A percentile compares a stretch with the other conserved stretches of the same genome.
These are phyloP conservation scores for Epirrita christyi DNA, from an alignment of 2,888 invertebrate species.

Conservation along the genomic window DNA sequence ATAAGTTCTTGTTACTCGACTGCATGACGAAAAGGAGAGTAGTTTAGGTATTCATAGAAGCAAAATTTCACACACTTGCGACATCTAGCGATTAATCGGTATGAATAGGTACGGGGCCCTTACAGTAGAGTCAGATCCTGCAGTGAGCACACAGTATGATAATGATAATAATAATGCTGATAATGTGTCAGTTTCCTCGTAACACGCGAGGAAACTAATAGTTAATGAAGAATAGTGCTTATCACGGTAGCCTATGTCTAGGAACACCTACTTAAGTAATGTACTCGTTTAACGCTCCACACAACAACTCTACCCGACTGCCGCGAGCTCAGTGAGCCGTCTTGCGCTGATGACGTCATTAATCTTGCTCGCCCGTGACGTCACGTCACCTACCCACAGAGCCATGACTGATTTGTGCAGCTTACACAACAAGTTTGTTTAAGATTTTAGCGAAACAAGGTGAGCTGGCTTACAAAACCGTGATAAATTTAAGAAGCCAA, in stretches of 20 bases:
- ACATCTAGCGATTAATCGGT: too few relatives aligned
- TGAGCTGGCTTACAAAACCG: background rate
- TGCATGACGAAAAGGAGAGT: background rate
- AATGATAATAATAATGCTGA: too few relatives aligned
- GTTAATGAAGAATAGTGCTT: too few relatives aligned
- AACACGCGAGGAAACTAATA: too few relatives aligned
- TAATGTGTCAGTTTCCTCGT: too few relatives aligned
- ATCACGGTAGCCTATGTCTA: too few relatives aligned
- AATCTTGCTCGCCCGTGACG: conserved; percentile 37
- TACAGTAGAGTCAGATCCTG: too few relatives aligned
- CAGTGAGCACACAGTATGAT: too few relatives aligned
- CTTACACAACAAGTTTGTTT: conserved; percentile 10
- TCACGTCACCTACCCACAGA: conserved; percentile 24
- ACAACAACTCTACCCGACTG: conserved; percentile 1
- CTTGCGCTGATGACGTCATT: conserved; percentile 39
- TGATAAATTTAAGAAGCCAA: background rate
- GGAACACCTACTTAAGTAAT: too few relatives aligned
- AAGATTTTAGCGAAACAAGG: conserved; percentile 3
- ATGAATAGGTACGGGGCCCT: too few relatives aligned
- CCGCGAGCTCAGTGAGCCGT: conserved; percentile 30
- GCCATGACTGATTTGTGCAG: conserved; percentile 18
- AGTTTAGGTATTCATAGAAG: background rate
- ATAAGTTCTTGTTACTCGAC: conserved; percentile 7
- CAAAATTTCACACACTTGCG: too few relatives aligned
- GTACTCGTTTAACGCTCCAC: conserved; percentile 10